Evolutionary conservation across 2,797 vertebrate species (phyloP).

Genomic region (Dicrostonyx torquatus): DNA sequence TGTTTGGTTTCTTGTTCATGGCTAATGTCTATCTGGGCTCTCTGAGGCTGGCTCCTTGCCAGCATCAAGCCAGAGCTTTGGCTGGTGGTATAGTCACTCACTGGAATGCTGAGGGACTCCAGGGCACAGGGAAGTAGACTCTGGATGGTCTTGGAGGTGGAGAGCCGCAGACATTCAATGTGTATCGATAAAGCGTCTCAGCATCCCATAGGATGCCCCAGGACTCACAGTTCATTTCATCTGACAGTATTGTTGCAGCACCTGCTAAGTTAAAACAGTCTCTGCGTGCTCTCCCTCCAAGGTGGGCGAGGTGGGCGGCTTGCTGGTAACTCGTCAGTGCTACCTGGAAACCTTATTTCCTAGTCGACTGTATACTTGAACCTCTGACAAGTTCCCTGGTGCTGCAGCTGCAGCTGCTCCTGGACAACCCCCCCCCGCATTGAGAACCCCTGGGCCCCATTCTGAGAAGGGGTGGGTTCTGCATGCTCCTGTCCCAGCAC

Average conservation of each 20-base stretch:
- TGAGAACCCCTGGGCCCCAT: neutral
- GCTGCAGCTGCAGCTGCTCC: neutral
- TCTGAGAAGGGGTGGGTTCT: neutral
- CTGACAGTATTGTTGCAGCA: neutral
- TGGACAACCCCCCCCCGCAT: neutral
- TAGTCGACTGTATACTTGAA: neutral
- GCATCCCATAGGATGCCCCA: neutral
- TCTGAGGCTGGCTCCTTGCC: neutral
- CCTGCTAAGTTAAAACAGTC: neutral
- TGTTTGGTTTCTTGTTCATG: neutral
- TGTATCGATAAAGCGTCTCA: neutral
- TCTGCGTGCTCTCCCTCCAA: accelerated
- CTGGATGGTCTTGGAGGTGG: neutral
- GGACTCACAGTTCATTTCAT: neutral
- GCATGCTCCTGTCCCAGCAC: neutral
- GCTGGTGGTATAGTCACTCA: neutral
- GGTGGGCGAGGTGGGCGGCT: neutral
- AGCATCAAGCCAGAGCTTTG: neutral
- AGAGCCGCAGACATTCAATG: neutral
- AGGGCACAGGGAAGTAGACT: neutral
- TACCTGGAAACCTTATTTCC: neutral
- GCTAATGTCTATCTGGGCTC: neutral
- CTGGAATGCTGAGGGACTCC: neutral
- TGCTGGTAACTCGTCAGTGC: neutral
- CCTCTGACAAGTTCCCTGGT: neutral